Percentiles rank a stretch among this genome's conserved stretches.
Evolutionary conservation across 2,113 vertebrate species (phyloP).

Genomic region (Garra rufa): DNA sequence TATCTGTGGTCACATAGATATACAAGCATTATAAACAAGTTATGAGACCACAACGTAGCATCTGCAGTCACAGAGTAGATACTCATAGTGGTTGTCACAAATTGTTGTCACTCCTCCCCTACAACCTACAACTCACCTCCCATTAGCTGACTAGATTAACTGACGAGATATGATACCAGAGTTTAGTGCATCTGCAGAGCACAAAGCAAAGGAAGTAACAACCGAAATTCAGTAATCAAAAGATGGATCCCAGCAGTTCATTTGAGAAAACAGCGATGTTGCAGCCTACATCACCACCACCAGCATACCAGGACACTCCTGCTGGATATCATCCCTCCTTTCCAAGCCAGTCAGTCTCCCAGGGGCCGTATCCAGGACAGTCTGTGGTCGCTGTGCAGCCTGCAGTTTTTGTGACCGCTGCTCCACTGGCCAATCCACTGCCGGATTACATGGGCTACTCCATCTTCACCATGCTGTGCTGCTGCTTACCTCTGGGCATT

Average conservation of each 20-base stretch:
- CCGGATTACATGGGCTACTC: slow-evolving; percentile 36
- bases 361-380: slow-evolving; percentile 44
- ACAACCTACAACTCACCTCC: neutral
- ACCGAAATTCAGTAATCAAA: neutral
- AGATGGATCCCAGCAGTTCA: slow-evolving; percentile 60
- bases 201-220: neutral
- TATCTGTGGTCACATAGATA: too few relatives aligned
- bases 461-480: neutral
- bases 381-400: slow-evolving; percentile 61
- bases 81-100: neutral
- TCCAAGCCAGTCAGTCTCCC: slow-evolving; percentile 1
- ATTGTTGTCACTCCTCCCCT: neutral
- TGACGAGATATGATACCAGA: neutral
- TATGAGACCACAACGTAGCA: too few relatives aligned
- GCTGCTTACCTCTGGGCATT: slow-evolving; percentile 73
- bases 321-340: slow-evolving; percentile 14
- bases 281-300: neutral
- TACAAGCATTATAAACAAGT: too few relatives aligned
- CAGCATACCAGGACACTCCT: neutral
- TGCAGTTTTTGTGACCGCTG: slow-evolving; percentile 54
- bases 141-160: neutral
- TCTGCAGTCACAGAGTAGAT: too few relatives aligned
- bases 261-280: slow-evolving; percentile 54
- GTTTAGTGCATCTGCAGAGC: neutral
- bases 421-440: slow-evolving; percentile 55